Evolutionary conservation across 2,888 invertebrate genomes (phyloP), one percentile per base, ranked within the genome.

Genomic region (Euplagia quadripunctaria): DNA sequence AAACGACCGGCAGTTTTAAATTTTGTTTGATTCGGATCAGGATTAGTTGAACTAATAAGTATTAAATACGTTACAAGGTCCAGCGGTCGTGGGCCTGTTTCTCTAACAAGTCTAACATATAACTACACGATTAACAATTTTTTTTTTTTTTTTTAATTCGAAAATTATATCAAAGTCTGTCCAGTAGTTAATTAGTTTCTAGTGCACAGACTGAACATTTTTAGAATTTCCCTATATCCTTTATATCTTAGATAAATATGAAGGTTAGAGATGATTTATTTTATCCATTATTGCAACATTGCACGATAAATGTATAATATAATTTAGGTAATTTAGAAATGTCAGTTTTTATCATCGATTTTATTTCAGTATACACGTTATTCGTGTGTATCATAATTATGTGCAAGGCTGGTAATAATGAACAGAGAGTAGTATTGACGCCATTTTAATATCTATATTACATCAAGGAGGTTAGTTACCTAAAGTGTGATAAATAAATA

Each of bases 161-260:
- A 58, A 71, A 74, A 74, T 52, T 49, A 31, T 70, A 70, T 68
- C 43, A 46, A 64, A 69, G 43, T 49, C 58, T 17, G 41, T 65
- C 31, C 17, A 41, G 51, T 41, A 67, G 16, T 4, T 8, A 41
- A n/a, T 16, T 46, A 61, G 31, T 70, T 70, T 16, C 41, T 11
- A 65, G 16, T 43, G 42, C 61, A 43, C 63, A 61, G 63, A 63
- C 55, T 31, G 46, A 70, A 76, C 64, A 76, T 73, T 72, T 67
- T 43, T 79, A 73, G 80, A 81, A 73, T 82, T 8, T 79, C 92
- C 85, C 91, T 92, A 84, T 87, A 77, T 86, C 92, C 93, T 93
- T 93, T 92, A 94, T 94, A 94, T 93, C 84, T 79, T 77, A 83
- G 55, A 75, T 49, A 81, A 90, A 94, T 94, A 94, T 92, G 89